A percentile compares a stretch with the other conserved stretches of the same genome.
Conservation (phyloP, 2,888 invertebrate species). For the Melangyna quadrimaculata region DNA sequence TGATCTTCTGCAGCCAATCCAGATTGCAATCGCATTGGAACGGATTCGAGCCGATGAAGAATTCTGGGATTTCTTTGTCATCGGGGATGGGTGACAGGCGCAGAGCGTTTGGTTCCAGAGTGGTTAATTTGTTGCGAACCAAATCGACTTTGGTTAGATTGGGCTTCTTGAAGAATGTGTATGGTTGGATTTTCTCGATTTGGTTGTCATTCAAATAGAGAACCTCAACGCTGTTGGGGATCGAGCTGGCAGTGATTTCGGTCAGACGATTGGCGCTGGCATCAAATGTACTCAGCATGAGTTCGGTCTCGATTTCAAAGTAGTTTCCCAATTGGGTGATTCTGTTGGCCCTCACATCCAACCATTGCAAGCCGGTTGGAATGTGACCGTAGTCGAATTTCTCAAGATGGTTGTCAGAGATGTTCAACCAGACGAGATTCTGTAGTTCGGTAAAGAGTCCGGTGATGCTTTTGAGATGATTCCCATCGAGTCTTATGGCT, state of each 20-base stretch:
- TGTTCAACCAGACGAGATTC: constrained; percentile 93
- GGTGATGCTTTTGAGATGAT: constrained; percentile 90
- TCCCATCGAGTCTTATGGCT: constrained; percentile 93
- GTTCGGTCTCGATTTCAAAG: constrained; percentile 86
- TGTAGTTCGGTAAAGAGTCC: constrained; percentile 92
- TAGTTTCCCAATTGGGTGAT: constrained; percentile 91
- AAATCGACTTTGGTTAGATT: constrained; percentile 95
- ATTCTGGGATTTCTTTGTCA: constrained; percentile 90
- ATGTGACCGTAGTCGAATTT: constrained; percentile 95
- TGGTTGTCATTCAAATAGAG: constrained; percentile 94
- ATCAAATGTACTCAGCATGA: constrained; percentile 91
- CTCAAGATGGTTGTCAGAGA: constrained; percentile 93
- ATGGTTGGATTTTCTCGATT: constrained; percentile 92
- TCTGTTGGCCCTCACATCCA: constrained; percentile 94
- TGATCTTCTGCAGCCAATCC: constrained; percentile 96
- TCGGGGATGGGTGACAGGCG: constrained; percentile 90
- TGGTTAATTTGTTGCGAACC: constrained; percentile 94
- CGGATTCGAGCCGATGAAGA: constrained; percentile 96
- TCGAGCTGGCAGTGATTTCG: constrained; percentile 88
- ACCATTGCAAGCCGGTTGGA: constrained; percentile 91
- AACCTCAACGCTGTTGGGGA: constrained; percentile 92
- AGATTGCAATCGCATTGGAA: constrained; percentile 97
- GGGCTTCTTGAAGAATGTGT: constrained; percentile 94
- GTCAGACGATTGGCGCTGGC: constrained; percentile 93
- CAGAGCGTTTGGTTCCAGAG: constrained; percentile 94